Percentiles rank a stretch among this genome's conserved stretches.
These are phyloP conservation scores for Holothuria leucospilota DNA, from an alignment of 53 echinoderm and acorn worm genomes.

Conservation along the genomic window DNA sequence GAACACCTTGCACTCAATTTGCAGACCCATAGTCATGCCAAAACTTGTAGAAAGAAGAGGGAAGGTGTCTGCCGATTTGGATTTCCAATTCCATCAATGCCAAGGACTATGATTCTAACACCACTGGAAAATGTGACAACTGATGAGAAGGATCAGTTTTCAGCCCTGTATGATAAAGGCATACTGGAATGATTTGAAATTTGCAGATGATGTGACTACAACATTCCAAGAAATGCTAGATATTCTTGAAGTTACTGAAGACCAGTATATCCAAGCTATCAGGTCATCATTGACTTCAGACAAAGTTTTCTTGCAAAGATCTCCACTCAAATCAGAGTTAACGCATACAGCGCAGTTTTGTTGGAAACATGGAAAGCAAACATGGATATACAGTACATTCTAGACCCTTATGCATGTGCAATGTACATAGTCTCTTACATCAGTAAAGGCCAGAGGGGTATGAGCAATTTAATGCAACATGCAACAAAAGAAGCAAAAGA, in stretches of 20 bases:
- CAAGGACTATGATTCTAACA: not conserved
- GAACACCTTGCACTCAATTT: slow-evolving; percentile 14
- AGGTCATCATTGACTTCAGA: slow-evolving; percentile 13
- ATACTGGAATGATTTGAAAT: not conserved
- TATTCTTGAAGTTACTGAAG: slow-evolving; percentile 48
- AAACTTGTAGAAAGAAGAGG: too few species aligned
- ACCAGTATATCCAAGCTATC: slow-evolving; percentile 50
- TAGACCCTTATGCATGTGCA: slow-evolving; percentile 65
- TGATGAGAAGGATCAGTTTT: not conserved
- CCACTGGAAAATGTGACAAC: slow-evolving; percentile 19
- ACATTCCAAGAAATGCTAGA: slow-evolving; percentile 26
- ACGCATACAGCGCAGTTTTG: slow-evolving; percentile 53
- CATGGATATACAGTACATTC: slow-evolving; percentile 52
- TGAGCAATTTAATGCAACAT: slow-evolving; percentile 50
- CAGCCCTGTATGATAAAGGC: not conserved
- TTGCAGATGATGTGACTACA: slow-evolving; percentile 26
- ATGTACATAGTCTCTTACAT: slow-evolving; percentile 69
- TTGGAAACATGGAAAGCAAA: slow-evolving; percentile 67
- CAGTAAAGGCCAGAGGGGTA: slow-evolving; percentile 63
- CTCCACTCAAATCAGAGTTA: slow-evolving; percentile 46
- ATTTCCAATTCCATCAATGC: slow-evolving; percentile 30
- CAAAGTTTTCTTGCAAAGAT: slow-evolving; percentile 58
- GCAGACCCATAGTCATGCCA: slow-evolving; percentile 37
- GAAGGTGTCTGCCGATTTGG: slow-evolving; percentile 45
- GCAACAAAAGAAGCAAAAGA: slow-evolving; percentile 59